A percentile compares a stretch with the other conserved stretches of the same genome.
Conservation (phyloP, 1,140 invertebrate species). For the Orussus abietinus region DNA sequence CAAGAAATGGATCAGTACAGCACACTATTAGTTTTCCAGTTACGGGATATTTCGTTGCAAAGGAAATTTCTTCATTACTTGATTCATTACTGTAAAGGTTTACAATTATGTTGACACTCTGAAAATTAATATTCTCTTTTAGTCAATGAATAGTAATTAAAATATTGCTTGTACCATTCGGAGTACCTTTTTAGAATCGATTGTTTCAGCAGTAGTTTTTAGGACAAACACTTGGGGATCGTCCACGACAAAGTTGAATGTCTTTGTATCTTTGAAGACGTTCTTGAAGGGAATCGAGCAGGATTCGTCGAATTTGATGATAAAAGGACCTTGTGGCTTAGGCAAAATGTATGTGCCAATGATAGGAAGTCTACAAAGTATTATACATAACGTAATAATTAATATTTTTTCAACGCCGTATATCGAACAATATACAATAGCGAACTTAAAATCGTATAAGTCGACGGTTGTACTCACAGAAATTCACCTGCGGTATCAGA, state of each 20-base stretch:
- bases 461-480: constrained; percentile 14
- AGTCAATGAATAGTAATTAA: background rate
- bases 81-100: constrained; percentile 1
- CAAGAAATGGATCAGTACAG: constrained; percentile 17
- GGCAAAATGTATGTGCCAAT: constrained; percentile 20
- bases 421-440: background rate
- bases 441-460: background rate
- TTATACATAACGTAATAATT: background rate
- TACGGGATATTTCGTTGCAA: constrained; percentile 13
- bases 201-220: background rate
- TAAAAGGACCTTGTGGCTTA: constrained; percentile 29
- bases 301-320: constrained; percentile 5
- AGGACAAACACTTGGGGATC: constrained; percentile 15
- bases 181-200: constrained; percentile 26
- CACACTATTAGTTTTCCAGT: constrained; percentile 26
- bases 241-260: constrained; percentile 24
- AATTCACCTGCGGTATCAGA: constrained; percentile 27
- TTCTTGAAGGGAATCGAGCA: constrained; percentile 28
- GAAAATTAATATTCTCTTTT: background rate
- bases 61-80: background rate
- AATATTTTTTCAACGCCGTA: background rate
- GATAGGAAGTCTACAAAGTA: constrained; percentile 26
- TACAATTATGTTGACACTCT: constrained; percentile 8
- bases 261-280: constrained; percentile 22
- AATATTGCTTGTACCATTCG: too few relatives aligned